A percentile compares a stretch with the other conserved stretches of the same genome.
phyloP scores from a whole-genome alignment of 2,888 invertebrate species.

The Cosmorhoe ocellata region DNA sequence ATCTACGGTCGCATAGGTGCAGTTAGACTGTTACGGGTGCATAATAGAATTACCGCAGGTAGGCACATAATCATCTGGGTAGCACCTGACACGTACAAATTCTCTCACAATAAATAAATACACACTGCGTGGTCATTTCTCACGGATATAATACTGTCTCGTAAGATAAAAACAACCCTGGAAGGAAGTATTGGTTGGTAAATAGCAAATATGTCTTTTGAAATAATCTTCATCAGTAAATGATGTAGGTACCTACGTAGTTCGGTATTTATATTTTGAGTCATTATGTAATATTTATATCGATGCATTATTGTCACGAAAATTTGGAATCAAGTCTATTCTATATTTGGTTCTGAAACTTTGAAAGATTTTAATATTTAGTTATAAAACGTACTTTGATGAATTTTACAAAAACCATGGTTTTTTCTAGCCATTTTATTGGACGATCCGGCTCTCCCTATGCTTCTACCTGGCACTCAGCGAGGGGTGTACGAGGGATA shows the following conservation, averaged over 20 bases:
- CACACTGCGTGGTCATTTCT: slow-evolving; percentile 31
- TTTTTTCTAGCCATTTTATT: slow-evolving; percentile 30
- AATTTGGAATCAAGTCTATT: too few species aligned
- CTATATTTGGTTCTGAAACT: too few species aligned
- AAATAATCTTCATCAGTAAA: too few species aligned
- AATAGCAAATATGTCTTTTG: too few species aligned
- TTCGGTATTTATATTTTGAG: too few species aligned
- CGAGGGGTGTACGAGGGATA: slow-evolving; percentile 51
- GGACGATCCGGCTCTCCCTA: slow-evolving; percentile 28
- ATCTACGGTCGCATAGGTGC: slow-evolving; percentile 21
- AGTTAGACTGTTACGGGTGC: slow-evolving; percentile 29
- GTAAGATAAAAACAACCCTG: neutral
- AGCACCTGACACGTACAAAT: slow-evolving; percentile 67
- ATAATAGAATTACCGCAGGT: slow-evolving; percentile 65
- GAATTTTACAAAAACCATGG: too few species aligned
- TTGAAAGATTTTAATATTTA: too few species aligned
- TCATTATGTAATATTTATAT: too few species aligned
- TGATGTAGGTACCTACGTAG: too few species aligned
- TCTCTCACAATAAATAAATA: slow-evolving; percentile 42
- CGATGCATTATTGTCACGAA: too few species aligned
- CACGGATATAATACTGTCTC: neutral
- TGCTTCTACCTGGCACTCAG: slow-evolving; percentile 55
- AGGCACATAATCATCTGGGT: slow-evolving; percentile 54
- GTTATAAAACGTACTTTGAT: too few species aligned
- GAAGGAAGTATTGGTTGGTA: neutral